These are phyloP conservation scores for Etheostoma cragini DNA, from an alignment of 2,113 vertebrate genomes.

Conservation along the genomic window DNA sequence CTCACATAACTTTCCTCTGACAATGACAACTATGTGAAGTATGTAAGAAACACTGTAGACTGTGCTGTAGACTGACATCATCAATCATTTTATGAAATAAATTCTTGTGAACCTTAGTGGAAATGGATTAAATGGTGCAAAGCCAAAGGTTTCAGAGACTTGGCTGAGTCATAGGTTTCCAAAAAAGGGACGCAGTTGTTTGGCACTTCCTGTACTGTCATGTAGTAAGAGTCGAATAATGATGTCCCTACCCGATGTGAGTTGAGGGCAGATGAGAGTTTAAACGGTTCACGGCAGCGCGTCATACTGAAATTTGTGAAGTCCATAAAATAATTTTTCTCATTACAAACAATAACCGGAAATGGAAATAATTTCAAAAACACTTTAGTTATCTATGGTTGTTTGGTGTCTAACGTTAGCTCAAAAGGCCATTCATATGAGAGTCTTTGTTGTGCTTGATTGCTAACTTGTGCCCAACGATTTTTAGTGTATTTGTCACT, in stretches of 20 bases:
- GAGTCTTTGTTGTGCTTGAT: no score
- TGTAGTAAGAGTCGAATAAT: background rate
- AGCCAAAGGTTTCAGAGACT: slow-evolving; percentile 3
- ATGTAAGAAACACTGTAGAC: slow-evolving; percentile 18
- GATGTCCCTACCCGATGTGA: no score
- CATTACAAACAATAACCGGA: no score
- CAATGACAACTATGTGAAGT: slow-evolving; percentile 22
- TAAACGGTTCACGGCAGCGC: no score
- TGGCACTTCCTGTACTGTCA: background rate
- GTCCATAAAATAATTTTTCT: no score
- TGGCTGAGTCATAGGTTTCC: slow-evolving; percentile 14
- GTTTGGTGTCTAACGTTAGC: no score
- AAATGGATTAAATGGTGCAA: slow-evolving; percentile 10
- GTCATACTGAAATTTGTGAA: no score
- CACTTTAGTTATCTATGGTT: no score
- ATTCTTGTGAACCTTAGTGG: slow-evolving; percentile 1
- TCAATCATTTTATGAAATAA: slow-evolving; percentile 29
- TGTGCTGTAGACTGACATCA: background rate
- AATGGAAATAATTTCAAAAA: no score
- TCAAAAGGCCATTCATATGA: no score
- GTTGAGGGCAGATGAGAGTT: no score
- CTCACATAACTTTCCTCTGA: slow-evolving; percentile 23
- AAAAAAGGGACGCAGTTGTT: background rate
- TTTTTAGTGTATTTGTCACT: background rate
- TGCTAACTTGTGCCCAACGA: no score